phyloP scores from a whole-genome alignment of 37 sponge, comb jelly and placozoan genomes.

The Tethya wilhelma region DNA sequence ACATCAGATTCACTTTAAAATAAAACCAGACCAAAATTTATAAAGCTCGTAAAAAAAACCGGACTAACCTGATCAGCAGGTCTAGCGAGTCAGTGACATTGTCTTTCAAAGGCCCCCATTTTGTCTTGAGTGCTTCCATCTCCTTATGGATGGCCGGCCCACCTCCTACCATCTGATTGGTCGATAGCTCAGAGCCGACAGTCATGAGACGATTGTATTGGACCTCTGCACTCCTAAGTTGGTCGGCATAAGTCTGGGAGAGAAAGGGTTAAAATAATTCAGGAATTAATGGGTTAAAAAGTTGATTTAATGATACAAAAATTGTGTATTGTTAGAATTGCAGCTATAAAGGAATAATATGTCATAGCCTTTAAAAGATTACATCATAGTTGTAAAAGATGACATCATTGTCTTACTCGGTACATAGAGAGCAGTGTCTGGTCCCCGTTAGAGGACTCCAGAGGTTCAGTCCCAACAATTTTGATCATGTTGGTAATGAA shows the following conservation, averaged over 20 bases:
- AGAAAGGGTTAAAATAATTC: not conserved
- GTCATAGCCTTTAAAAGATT: not conserved
- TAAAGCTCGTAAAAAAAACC: too few species aligned
- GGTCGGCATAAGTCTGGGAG: slow-evolving; percentile 27
- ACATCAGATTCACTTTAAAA: too few species aligned
- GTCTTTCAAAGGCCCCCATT: slow-evolving; percentile 42
- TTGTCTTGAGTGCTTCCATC: not conserved
- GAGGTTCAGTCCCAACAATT: slow-evolving; percentile 41
- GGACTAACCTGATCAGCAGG: slow-evolving; percentile 4
- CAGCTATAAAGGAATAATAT: not conserved
- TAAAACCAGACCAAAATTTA: too few species aligned
- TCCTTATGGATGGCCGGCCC: slow-evolving; percentile 11
- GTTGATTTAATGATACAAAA: not conserved
- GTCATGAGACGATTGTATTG: slow-evolving; percentile 32
- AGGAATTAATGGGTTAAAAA: not conserved
- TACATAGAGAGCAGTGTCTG: slow-evolving; percentile 36
- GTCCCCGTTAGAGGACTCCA: slow-evolving; percentile 42
- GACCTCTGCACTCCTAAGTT: slow-evolving; percentile 25
- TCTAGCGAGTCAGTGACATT: slow-evolving; percentile 25
- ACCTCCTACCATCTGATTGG: slow-evolving; percentile 7
- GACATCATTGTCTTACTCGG: slow-evolving; percentile 18
- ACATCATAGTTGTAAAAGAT: not conserved
- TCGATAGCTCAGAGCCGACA: not conserved
- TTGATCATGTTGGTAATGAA: slow-evolving; percentile 46
- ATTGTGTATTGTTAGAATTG: not conserved